Percentiles rank a stretch among this genome's conserved stretches.
Conservation (phyloP, 1,140 invertebrate species). For the Caenorhabditis briggsae region DNA sequence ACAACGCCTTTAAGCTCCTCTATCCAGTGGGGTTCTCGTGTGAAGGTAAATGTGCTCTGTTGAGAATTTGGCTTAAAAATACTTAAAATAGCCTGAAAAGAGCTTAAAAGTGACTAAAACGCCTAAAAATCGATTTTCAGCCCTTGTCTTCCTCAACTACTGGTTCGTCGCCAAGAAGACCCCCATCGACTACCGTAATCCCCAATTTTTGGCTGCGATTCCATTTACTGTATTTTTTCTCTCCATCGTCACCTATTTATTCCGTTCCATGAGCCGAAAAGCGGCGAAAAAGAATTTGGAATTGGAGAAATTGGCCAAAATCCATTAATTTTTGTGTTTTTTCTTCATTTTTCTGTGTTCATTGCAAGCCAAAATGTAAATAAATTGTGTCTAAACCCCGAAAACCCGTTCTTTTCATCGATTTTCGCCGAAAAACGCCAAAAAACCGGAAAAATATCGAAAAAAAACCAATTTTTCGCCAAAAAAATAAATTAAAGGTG, state of each 20-base stretch:
- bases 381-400: no score
- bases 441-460: no score
- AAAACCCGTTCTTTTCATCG: no score
- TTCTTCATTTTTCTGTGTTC: neutral
- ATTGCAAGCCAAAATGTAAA: no score
- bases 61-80: neutral
- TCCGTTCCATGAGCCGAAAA: conserved; percentile 10
- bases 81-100: neutral
- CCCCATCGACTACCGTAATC: neutral
- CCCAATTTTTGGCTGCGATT: neutral
- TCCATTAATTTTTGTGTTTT: neutral
- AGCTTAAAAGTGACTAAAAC: neutral
- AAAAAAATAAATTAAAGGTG: no score
- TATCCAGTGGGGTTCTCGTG: conserved; percentile 29
- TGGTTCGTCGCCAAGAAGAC: neutral
- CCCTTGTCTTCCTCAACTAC: conserved; percentile 34
- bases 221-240: conserved; percentile 8
- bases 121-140: neutral
- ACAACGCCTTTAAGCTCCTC: conserved; percentile 29
- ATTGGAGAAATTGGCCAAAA: neutral
- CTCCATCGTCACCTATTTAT: neutral
- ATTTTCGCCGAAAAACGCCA: no score
- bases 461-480: no score
- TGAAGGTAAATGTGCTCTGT: neutral
- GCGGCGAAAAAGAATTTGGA: neutral